Evolutionary conservation across 2,888 invertebrate species (phyloP).

Genomic region (Punctoribates punctum): DNA sequence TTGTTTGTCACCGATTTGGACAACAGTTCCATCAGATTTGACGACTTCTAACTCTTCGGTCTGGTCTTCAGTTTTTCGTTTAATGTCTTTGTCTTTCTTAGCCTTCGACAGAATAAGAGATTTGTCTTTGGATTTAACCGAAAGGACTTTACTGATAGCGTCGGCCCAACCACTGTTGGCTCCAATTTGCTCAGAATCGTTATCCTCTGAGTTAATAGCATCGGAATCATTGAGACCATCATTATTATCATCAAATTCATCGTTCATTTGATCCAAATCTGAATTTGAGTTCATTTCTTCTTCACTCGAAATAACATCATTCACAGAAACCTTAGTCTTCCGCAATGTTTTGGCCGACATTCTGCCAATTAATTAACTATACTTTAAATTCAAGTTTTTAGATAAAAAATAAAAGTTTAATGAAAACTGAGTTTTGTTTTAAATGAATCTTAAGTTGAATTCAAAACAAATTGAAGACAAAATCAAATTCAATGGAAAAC

Average conservation of each 20-base stretch:
- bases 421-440: no score
- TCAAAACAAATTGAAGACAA: not conserved
- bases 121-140: slow-evolving; percentile 69
- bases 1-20: slow-evolving; percentile 54
- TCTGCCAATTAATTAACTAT: not conserved
- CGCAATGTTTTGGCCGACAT: not conserved
- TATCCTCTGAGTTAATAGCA: slow-evolving; percentile 46
- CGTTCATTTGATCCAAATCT: slow-evolving; percentile 51
- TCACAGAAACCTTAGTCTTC: slow-evolving; percentile 20
- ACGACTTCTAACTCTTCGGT: slow-evolving; percentile 66
- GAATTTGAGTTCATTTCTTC: slow-evolving; percentile 50
- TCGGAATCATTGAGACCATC: slow-evolving; percentile 30
- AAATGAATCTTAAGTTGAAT: no score
- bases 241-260: not conserved
- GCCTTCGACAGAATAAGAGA: slow-evolving; percentile 71
- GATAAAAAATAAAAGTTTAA: no score
- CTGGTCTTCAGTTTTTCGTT: slow-evolving; percentile 42
- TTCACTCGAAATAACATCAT: not conserved
- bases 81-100: slow-evolving; percentile 59
- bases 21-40: slow-evolving; percentile 44
- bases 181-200: not conserved
- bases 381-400: no score
- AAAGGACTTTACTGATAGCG: slow-evolving; percentile 73
- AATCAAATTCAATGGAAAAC: not conserved
- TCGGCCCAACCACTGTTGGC: slow-evolving; percentile 68